Evolutionary conservation across 2,113 vertebrate genomes (phyloP).

Genomic region (Morone saxatilis): DNA sequence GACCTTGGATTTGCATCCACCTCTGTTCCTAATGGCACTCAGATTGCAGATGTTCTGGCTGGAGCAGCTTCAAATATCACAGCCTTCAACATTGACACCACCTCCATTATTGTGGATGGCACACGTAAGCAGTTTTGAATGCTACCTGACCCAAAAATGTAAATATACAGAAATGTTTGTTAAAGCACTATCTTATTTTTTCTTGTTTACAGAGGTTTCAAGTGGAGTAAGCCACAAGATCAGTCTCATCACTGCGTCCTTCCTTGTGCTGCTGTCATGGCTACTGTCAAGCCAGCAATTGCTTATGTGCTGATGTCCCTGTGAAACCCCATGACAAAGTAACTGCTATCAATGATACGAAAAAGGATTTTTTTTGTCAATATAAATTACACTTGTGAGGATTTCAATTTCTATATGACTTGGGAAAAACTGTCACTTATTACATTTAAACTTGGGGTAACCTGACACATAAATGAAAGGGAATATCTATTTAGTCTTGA

Average conservation of each 20-base stretch:
- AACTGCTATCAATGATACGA: background rate
- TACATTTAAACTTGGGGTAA: background rate
- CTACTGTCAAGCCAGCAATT: background rate
- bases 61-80: constrained; percentile 26
- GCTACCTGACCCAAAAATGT: background rate
- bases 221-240: too few relatives aligned
- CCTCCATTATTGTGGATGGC: constrained; percentile 36
- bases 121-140: constrained; percentile 11
- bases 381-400: background rate
- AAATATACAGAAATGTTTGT: background rate
- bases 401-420: background rate
- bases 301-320: background rate
- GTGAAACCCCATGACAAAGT: background rate
- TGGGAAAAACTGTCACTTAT: background rate
- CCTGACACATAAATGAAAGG: background rate
- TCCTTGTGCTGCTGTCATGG: background rate
- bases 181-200: background rate
- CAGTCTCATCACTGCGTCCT: background rate
- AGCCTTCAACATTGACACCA: constrained; percentile 48
- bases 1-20: background rate
- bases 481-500: too few relatives aligned
- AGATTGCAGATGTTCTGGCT: constrained; percentile 38
- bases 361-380: background rate
- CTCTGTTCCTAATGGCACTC: constrained; percentile 15
- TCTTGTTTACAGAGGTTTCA: background rate